Evolutionary conservation across 2,113 vertebrate species (phyloP).

Genomic region (Alosa alosa): DNA sequence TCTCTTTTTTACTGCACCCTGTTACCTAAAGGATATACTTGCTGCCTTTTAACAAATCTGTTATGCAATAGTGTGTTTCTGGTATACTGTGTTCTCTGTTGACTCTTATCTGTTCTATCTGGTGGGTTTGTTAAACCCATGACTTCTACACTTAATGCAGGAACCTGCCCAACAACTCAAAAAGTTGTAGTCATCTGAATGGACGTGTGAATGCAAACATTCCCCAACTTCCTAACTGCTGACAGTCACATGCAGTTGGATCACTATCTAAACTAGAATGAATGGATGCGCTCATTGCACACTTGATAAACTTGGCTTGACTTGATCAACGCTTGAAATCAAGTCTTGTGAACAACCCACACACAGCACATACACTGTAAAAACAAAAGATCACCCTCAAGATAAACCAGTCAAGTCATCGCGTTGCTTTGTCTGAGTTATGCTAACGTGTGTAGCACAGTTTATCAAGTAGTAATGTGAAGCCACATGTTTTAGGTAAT

Average conservation of each 20-base stretch:
- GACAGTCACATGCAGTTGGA: not conserved
- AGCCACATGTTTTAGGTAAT: too few relatives aligned
- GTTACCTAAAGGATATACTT: too few relatives aligned
- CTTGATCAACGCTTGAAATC: not conserved
- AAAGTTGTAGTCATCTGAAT: not conserved
- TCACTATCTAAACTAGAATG: not conserved
- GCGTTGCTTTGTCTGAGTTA: too few relatives aligned
- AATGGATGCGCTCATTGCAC: not conserved
- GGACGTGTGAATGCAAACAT: not conserved
- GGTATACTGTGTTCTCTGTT: not conserved
- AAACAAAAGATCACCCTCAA: too few relatives aligned
- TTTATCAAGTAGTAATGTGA: too few relatives aligned
- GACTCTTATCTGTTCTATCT: not conserved
- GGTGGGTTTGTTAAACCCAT: not conserved
- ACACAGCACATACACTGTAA: not conserved
- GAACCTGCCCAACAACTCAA: not conserved
- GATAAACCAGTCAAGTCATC: too few relatives aligned
- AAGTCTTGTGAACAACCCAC: not conserved
- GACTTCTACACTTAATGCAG: not conserved
- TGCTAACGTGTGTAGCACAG: too few relatives aligned
- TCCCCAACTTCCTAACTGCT: not conserved
- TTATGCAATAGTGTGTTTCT: not conserved
- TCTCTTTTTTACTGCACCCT: too few relatives aligned
- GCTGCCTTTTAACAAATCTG: too few relatives aligned
- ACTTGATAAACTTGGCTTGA: not conserved